Percentiles rank a stretch among this genome's conserved stretches.
Conservation (phyloP, 2,113 vertebrate species). For the Garra rufa region DNA sequence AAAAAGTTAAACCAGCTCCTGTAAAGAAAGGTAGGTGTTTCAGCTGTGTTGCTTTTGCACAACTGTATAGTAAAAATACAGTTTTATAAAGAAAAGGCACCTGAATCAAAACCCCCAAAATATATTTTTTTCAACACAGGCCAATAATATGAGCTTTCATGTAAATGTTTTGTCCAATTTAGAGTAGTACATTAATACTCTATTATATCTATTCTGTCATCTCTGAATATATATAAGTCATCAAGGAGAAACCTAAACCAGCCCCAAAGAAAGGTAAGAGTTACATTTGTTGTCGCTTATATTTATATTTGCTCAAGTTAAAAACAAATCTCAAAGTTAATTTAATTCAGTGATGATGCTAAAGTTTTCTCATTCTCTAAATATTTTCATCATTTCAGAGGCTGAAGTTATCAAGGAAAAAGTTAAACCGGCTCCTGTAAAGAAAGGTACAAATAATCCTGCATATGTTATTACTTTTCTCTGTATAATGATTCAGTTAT, state of each 20-base stretch:
- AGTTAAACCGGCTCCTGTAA: conserved; percentile 32
- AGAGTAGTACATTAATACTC: background rate
- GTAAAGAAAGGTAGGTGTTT: conserved; percentile 16
- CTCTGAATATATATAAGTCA: conserved; percentile 2
- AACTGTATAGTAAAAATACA: background rate
- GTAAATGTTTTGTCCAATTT: background rate
- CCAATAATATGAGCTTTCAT: background rate
- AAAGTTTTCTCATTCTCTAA: too few relatives aligned
- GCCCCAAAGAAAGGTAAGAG: conserved; percentile 54
- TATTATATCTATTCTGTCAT: too few relatives aligned
- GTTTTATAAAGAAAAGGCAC: conserved; percentile 28
- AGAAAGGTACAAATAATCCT: background rate
- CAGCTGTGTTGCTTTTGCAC: background rate
- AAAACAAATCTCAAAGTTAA: background rate
- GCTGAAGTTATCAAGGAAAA: conserved; percentile 38
- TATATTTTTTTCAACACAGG: background rate
- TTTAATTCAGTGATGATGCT: background rate
- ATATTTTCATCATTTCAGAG: conserved; percentile 1
- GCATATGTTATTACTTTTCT: too few relatives aligned
- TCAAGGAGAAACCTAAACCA: conserved; percentile 64
- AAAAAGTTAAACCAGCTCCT: conserved; percentile 46
- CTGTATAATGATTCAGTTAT: background rate
- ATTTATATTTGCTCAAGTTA: background rate
- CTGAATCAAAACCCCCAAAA: conserved; percentile 9
- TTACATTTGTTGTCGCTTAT: background rate